These are phyloP conservation scores for Meriones psammophilus DNA, from an alignment of 2,797 vertebrate species.

Conservation along the genomic window DNA sequence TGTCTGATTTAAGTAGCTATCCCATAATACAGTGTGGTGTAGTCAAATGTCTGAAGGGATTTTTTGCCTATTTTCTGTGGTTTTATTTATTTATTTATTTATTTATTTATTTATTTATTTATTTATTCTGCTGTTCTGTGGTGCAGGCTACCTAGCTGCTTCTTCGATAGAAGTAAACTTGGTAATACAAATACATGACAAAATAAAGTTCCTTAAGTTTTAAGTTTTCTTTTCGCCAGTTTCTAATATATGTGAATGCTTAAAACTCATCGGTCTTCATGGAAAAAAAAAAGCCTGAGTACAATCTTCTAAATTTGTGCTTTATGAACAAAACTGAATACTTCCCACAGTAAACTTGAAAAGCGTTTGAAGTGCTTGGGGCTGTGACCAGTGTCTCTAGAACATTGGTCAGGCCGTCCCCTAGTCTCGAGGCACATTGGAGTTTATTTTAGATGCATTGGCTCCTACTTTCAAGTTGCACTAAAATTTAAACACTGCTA, in stretches of 20 bases:
- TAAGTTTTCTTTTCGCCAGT: neutral
- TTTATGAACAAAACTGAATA: slow-evolving; percentile 16
- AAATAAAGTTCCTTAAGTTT: neutral
- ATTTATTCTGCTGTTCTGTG: neutral
- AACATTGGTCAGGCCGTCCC: neutral
- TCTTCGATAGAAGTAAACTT: slow-evolving; percentile 23
- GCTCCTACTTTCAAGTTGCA: neutral
- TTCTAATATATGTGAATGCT: slow-evolving; percentile 19
- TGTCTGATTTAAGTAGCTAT: slow-evolving; percentile 2
- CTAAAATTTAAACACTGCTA: neutral
- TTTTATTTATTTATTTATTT: neutral
- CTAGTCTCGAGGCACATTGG: neutral
- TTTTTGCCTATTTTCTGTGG: neutral
- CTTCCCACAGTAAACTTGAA: neutral
- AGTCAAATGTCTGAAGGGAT: neutral
- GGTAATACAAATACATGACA: neutral
- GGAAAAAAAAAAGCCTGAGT: neutral
- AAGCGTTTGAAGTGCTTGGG: neutral
- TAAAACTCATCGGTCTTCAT: neutral
- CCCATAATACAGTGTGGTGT: neutral
- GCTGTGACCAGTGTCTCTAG: neutral
- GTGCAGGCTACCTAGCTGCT: neutral
- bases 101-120: neutral
- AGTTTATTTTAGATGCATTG: slow-evolving; percentile 1
- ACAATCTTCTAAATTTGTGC: neutral